These are phyloP conservation scores for Neodiprion pinetum DNA, from an alignment of 1,140 invertebrate species.

Conservation along the genomic window DNA sequence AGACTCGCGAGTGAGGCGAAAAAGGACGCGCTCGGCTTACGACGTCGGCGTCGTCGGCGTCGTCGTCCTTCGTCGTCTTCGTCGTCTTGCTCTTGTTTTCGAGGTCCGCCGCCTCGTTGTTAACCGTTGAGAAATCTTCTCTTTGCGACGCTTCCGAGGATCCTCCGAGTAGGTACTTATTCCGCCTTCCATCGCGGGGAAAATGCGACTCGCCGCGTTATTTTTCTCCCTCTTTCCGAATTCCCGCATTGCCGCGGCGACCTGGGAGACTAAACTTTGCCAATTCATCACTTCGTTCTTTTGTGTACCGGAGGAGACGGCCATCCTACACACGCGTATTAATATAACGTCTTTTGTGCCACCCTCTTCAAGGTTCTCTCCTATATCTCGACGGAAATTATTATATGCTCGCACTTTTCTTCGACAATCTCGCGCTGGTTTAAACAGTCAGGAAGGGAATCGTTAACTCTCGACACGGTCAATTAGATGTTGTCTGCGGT, in stretches of 20 bases:
- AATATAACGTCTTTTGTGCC: neutral
- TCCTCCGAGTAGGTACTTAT: neutral
- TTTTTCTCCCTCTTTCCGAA: too few relatives aligned
- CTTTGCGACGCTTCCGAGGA: neutral
- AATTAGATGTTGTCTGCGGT: too few relatives aligned
- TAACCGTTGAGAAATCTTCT: slow-evolving; percentile 5
- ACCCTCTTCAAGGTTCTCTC: neutral
- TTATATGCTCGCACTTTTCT: too few relatives aligned
- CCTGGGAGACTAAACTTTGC: neutral
- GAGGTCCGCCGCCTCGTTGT: neutral
- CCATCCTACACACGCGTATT: too few relatives aligned
- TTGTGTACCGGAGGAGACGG: neutral
- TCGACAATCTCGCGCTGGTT: too few relatives aligned
- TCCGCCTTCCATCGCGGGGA: neutral
- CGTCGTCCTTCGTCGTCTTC: neutral
- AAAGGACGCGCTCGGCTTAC: neutral
- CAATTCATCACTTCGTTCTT: neutral
- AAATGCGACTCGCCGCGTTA: neutral
- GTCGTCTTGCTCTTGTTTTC: neutral
- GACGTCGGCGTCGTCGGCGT: neutral
- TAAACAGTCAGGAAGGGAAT: too few relatives aligned
- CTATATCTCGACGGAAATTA: neutral
- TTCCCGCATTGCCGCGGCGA: neutral
- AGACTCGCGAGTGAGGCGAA: slow-evolving; percentile 10
- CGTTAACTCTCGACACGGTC: too few relatives aligned